Conservation (phyloP, 2,888 invertebrate species). For the Chrysolina americana region DNA sequence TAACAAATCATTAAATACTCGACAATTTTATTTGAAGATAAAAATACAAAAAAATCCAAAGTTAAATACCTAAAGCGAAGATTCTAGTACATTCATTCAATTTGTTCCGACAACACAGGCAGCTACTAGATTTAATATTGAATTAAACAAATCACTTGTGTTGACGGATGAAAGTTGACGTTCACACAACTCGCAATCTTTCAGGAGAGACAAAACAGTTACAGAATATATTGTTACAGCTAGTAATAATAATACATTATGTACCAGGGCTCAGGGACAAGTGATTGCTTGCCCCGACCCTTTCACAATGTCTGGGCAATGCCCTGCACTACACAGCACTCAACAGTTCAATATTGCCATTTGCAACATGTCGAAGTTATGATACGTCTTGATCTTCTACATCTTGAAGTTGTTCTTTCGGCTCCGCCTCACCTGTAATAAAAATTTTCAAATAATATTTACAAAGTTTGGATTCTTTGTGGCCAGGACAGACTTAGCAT, state of each 20-base stretch:
- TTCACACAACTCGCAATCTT: conserved; percentile 51
- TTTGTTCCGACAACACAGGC: conserved; percentile 35
- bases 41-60: conserved; percentile 51
- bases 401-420: conserved; percentile 92
- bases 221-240: conserved; percentile 63
- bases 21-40: conserved; percentile 50
- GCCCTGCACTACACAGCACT: conserved; percentile 63
- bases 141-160: conserved; percentile 29
- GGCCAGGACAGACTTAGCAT: no score
- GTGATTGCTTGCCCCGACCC: conserved; percentile 46
- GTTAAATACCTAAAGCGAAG: conserved; percentile 54
- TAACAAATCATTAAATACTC: conserved; percentile 49
- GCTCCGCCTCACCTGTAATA: conserved; percentile 86
- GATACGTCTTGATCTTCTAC: conserved; percentile 96
- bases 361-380: conserved; percentile 74
- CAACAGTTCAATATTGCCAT: conserved; percentile 57
- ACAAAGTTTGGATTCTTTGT: not conserved
- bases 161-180: conserved; percentile 38
- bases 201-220: conserved; percentile 59
- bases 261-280: conserved; percentile 61
- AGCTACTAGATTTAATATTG: conserved; percentile 21
- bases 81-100: conserved; percentile 51
- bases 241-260: conserved; percentile 69
- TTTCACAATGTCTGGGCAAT: conserved; percentile 54
- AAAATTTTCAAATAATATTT: not conserved